Percentiles rank a stretch among this genome's conserved stretches.
Conservation (phyloP, 1,140 invertebrate genomes). For the Achatina immaculata region DNA sequence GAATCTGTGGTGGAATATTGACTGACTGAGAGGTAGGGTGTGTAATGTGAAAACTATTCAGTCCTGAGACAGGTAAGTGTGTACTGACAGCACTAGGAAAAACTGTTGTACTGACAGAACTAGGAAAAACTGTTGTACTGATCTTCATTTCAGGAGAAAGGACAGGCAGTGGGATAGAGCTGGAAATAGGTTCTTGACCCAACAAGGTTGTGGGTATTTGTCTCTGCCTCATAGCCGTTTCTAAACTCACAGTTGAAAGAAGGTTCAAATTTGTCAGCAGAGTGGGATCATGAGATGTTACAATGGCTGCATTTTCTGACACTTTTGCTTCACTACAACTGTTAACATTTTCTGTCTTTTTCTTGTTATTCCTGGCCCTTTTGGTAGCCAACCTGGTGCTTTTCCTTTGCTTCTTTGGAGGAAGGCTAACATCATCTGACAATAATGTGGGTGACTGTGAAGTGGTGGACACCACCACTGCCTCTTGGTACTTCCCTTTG, state of each 20-base stretch:
- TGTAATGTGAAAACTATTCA: not conserved
- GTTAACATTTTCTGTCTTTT: not conserved
- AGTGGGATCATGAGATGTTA: conserved; percentile 17
- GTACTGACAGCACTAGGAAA: not conserved
- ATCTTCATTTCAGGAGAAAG: not conserved
- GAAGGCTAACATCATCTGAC: not conserved
- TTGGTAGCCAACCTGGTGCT: conserved; percentile 28
- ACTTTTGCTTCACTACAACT: not conserved
- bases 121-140: not conserved
- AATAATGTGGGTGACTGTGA: not conserved
- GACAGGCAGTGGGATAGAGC: not conserved
- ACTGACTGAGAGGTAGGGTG: not conserved
- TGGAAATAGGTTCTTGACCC: not conserved
- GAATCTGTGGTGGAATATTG: not conserved
- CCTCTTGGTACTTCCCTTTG: not conserved
- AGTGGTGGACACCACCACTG: not conserved
- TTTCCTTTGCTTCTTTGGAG: conserved; percentile 14
- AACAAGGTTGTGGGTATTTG: not conserved
- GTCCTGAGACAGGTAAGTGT: not conserved
- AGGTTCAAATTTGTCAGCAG: conserved; percentile 35
- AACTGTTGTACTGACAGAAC: not conserved
- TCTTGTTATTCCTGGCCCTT: not conserved
- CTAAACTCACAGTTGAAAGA: conserved; percentile 29
- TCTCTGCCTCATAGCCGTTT: conserved; percentile 10
- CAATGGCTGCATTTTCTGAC: not conserved